Conservation (phyloP, 2,797 vertebrate species). For the Chiloscyllium punctatum region DNA sequence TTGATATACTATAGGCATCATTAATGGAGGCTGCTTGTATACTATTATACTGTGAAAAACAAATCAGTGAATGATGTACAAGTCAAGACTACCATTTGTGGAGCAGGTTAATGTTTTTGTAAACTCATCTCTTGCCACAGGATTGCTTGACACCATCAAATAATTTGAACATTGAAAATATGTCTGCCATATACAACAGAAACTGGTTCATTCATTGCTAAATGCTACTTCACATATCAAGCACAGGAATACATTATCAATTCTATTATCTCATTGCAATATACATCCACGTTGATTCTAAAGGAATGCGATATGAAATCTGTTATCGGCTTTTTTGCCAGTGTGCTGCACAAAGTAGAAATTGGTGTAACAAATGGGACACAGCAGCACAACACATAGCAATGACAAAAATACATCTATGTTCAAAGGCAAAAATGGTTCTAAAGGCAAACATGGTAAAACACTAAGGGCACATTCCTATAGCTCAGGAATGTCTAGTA, state of each 20-base stretch:
- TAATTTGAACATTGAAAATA: not conserved
- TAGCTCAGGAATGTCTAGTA: not conserved
- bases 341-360: not conserved
- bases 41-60: not conserved
- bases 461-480: not conserved
- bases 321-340: not conserved
- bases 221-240: not conserved
- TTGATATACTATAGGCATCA: not conserved
- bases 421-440: not conserved
- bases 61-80: not conserved
- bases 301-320: not conserved
- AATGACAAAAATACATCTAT: not conserved
- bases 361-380: not conserved
- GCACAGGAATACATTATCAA: not conserved
- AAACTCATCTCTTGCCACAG: not conserved
- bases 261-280: too few species aligned
- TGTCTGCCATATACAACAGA: not conserved
- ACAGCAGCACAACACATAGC: not conserved
- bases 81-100: not conserved
- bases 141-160: not conserved
- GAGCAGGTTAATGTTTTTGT: not conserved
- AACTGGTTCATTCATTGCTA: not conserved
- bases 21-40: not conserved
- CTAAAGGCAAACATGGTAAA: slow-evolving; percentile 20
- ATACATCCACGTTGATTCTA: not conserved